Percentiles rank a stretch among this genome's conserved stretches.
These are phyloP conservation scores for Cyclargus thomasi DNA, from an alignment of 1,140 invertebrate species.

Conservation along the genomic window DNA sequence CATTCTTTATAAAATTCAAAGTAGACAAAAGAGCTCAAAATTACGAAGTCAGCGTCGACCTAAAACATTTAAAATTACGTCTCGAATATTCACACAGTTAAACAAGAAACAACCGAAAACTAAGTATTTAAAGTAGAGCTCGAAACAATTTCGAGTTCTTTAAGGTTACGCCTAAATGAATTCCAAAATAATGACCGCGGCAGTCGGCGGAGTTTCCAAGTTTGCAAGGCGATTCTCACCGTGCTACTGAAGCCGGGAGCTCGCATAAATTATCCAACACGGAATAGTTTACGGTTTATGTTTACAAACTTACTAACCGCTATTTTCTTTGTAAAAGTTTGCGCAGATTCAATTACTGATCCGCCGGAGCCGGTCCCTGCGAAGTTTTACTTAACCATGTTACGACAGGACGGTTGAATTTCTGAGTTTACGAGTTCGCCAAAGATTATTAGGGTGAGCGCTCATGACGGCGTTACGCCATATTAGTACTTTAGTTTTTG, in stretches of 20 bases:
- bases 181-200: slow-evolving; percentile 4
- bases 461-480: not conserved
- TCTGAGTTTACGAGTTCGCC: slow-evolving; percentile 5
- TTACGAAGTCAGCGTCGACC: not conserved
- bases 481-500: not conserved
- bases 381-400: slow-evolving; percentile 6
- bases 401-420: slow-evolving; percentile 11
- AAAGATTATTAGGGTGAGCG: slow-evolving; percentile 12
- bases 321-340: slow-evolving; percentile 29
- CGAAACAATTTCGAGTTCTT: slow-evolving; percentile 8
- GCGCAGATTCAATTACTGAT: slow-evolving; percentile 19
- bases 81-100: no score
- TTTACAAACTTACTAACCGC: slow-evolving; percentile 31
- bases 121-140: not conserved
- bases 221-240: slow-evolving; percentile 26
- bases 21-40: no score
- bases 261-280: slow-evolving; percentile 39
- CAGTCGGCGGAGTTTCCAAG: slow-evolving; percentile 27
- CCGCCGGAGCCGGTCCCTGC: slow-evolving; percentile 6
- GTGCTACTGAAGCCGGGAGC: slow-evolving; percentile 18
- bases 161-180: not conserved
- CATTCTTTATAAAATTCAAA: no score
- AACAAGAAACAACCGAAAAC: not conserved
- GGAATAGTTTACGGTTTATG: slow-evolving; percentile 37
- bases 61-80: not conserved